phyloP scores from a whole-genome alignment of 2,113 vertebrate species.

The Coracopsis vasa region DNA sequence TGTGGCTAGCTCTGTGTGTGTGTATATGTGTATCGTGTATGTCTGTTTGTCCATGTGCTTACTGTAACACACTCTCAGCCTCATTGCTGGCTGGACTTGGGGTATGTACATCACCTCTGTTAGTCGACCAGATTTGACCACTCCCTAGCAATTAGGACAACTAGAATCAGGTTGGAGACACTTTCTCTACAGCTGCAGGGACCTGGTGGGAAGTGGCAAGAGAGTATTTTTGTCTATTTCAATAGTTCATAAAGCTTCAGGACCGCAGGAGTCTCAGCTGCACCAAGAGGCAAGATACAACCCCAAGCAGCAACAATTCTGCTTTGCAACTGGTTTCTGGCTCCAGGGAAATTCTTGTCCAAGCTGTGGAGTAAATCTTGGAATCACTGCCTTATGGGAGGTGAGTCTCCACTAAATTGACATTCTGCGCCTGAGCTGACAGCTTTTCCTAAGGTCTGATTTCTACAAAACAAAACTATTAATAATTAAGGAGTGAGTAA shows the following conservation, averaged over 20 bases:
- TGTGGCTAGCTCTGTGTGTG: background rate
- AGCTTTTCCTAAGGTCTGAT: constrained; percentile 18
- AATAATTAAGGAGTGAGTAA: constrained; percentile 60
- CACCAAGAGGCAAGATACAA: background rate
- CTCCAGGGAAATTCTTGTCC: background rate
- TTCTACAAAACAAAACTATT: constrained; percentile 48
- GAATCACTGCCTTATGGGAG: background rate
- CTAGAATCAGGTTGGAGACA: background rate
- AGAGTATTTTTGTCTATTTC: background rate
- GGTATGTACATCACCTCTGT: background rate
- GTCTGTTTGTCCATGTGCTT: background rate
- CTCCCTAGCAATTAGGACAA: background rate
- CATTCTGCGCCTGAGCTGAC: background rate
- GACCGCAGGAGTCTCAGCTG: fast-evolving
- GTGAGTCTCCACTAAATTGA: background rate
- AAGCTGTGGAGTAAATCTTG: background rate
- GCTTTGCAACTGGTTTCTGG: background rate
- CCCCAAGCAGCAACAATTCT: background rate
- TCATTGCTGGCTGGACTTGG: background rate
- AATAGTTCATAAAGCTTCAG: background rate
- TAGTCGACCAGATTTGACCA: background rate
- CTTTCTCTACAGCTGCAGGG: background rate
- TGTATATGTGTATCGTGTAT: background rate
- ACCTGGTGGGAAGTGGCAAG: background rate
- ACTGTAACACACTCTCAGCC: background rate